Evolutionary conservation across 2,113 vertebrate species (phyloP).

Genomic region (Balaeniceps rex): DNA sequence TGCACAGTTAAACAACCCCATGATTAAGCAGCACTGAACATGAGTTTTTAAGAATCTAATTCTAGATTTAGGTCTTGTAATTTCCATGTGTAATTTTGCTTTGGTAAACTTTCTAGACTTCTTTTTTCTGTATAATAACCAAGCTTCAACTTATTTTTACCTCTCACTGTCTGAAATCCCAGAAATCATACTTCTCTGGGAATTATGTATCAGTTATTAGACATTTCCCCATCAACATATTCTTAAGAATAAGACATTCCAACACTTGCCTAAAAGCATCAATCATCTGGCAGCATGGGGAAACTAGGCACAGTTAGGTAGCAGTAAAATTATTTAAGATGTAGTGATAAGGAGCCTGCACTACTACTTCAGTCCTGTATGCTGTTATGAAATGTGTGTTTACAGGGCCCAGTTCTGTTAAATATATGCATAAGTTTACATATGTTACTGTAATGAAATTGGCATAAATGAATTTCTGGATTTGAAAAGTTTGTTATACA

Average conservation of each 20-base stretch:
- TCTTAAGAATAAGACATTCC: not conserved
- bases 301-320: not conserved
- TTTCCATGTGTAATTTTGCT: not conserved
- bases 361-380: not conserved
- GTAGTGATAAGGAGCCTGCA: not conserved
- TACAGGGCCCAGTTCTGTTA: not conserved
- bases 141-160: not conserved
- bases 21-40: not conserved
- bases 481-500: not conserved
- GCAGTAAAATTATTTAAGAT: not conserved
- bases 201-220: not conserved
- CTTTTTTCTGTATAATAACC: not conserved
- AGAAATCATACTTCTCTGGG: not conserved
- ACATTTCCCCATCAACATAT: not conserved
- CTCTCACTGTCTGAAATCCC: not conserved
- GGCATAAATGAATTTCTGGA: not conserved
- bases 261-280: not conserved
- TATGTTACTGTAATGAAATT: not conserved
- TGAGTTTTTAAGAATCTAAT: not conserved
- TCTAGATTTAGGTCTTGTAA: not conserved
- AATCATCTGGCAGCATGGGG: not conserved
- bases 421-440: not conserved
- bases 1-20: not conserved
- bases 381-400: not conserved
- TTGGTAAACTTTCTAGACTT: not conserved